A percentile compares a stretch with the other conserved stretches of the same genome.
These are phyloP conservation scores for Todiramphus chloris DNA, from an alignment of 2,113 vertebrate genomes.

Conservation along the genomic window DNA sequence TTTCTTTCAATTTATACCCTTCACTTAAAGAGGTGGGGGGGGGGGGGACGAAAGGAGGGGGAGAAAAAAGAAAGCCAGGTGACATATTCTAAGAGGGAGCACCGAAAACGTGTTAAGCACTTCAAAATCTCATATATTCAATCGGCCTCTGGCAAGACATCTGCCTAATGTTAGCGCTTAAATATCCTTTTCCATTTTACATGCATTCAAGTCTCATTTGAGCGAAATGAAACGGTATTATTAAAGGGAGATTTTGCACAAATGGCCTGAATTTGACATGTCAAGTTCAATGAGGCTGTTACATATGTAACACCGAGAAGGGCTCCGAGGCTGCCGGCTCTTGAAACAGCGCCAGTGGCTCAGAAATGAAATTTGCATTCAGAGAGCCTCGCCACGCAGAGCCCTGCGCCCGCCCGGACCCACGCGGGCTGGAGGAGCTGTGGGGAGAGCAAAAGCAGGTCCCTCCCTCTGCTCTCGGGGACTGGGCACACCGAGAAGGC, in stretches of 20 bases:
- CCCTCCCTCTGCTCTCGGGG: neutral
- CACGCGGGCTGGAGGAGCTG: accelerated
- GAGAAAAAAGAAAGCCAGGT: constrained; percentile 50
- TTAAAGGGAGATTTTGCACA: constrained; percentile 96
- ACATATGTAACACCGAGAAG: constrained; percentile 80
- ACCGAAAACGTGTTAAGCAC: constrained; percentile 74
- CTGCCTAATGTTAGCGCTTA: constrained; percentile 87
- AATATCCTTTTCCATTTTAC: constrained; percentile 87
- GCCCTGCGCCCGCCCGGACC: neutral
- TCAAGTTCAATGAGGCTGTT: constrained; percentile 94
- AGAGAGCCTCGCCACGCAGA: neutral
- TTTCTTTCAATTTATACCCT: constrained; percentile 77
- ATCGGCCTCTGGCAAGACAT: constrained; percentile 79
- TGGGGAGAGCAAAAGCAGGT: neutral
- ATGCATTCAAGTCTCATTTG: constrained; percentile 89
- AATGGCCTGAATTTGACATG: constrained; percentile 96
- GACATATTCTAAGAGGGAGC: constrained; percentile 70
- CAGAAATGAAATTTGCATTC: constrained; percentile 80
- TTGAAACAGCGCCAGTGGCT: constrained; percentile 74
- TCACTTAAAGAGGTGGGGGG: constrained; percentile 44
- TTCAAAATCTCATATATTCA: constrained; percentile 84
- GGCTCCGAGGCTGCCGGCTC: constrained; percentile 69
- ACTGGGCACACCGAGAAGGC: neutral
- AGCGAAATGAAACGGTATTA: constrained; percentile 88
- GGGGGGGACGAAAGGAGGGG: neutral